A percentile compares a stretch with the other conserved stretches of the same genome.
These are phyloP conservation scores for Hyles vespertilio DNA, from an alignment of 1,140 invertebrate species.

Conservation along the genomic window DNA sequence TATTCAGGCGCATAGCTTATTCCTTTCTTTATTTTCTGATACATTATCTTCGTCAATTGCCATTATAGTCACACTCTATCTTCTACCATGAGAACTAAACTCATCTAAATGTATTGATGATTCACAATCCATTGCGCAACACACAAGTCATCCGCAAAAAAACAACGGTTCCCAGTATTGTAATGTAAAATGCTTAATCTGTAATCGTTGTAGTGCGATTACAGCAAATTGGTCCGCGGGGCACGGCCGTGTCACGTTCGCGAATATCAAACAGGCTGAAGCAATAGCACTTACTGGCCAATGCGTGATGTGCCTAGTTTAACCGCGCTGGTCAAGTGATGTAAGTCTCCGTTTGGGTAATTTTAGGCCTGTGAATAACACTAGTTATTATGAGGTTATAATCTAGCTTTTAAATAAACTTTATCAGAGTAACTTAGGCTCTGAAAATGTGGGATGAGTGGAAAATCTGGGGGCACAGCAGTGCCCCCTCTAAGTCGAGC, in stretches of 20 bases:
- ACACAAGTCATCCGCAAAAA: conserved; percentile 4
- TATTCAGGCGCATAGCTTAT: too few relatives aligned
- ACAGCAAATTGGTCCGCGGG: conserved; percentile 53
- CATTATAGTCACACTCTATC: too few relatives aligned
- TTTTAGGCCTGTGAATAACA: not conserved
- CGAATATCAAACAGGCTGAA: conserved; percentile 55
- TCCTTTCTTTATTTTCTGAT: too few relatives aligned
- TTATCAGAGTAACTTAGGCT: too few relatives aligned
- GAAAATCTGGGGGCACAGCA: too few relatives aligned
- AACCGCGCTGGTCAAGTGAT: not conserved
- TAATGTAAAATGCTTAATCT: conserved; percentile 61
- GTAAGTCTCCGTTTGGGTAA: conserved; percentile 6
- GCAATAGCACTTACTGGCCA: conserved; percentile 45
- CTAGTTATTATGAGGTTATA: too few relatives aligned
- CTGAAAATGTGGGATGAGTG: not conserved
- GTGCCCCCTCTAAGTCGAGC: too few relatives aligned
- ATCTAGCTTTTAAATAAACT: too few relatives aligned
- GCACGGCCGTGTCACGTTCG: conserved; percentile 53
- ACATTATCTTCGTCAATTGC: too few relatives aligned
- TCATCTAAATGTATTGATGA: too few relatives aligned
- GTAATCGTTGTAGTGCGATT: conserved; percentile 54
- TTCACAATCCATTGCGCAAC: not conserved
- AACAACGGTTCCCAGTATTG: conserved; percentile 52
- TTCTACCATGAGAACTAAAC: too few relatives aligned
- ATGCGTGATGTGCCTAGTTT: conserved; percentile 43